phyloP scores from a whole-genome alignment of 2,113 vertebrate genomes.

The Proterorhinus semilunaris region DNA sequence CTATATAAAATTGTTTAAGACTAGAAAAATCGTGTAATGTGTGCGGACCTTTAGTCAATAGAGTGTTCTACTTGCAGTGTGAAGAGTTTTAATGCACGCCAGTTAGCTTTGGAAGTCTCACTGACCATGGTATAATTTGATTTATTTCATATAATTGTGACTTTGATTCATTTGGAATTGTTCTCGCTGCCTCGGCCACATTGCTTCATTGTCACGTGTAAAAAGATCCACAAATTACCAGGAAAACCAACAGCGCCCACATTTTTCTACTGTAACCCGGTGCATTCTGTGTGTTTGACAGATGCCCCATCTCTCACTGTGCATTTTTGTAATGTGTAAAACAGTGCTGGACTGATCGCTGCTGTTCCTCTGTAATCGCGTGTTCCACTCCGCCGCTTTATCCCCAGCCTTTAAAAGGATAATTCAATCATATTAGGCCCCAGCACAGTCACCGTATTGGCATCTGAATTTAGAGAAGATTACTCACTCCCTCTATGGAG shows the following conservation, averaged over 20 bases:
- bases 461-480: conserved; percentile 17
- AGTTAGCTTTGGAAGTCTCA: no score
- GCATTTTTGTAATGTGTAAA: conserved; percentile 12
- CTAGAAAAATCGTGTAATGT: no score
- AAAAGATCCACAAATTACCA: neutral
- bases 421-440: conserved; percentile 26
- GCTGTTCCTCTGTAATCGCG: conserved; percentile 7
- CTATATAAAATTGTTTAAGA: no score
- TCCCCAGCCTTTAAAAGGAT: conserved; percentile 24
- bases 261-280: neutral
- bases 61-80: no score
- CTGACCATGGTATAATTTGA: no score
- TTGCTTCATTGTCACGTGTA: neutral
- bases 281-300: neutral
- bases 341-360: neutral
- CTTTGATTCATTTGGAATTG: no score
- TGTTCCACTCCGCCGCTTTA: conserved; percentile 21
- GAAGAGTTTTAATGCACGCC: no score
- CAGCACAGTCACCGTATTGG: neutral
- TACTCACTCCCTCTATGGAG: conserved; percentile 13
- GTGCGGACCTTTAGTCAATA: no score
- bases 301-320: neutral
- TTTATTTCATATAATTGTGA: no score
- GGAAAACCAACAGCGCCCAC: neutral
- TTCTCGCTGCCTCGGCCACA: no score